Base-by-base conservation (phyloP, 2,888 invertebrate genomes). In the Acanthosepion lycidas region DNA sequence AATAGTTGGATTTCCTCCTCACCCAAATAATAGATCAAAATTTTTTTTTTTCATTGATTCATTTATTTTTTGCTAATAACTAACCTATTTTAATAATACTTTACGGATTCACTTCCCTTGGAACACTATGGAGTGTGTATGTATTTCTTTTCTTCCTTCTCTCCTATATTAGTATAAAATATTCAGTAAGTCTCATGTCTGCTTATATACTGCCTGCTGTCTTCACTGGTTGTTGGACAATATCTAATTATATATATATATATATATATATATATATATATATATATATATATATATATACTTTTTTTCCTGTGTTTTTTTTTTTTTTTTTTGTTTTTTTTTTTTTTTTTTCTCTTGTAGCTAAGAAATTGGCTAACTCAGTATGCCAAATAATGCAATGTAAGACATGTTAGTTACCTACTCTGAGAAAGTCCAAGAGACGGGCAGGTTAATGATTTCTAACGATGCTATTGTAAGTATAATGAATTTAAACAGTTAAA, bases 401-500 rank as follows among this genome's bases (percentile, higher is more conserved):
- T 78, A 78, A n/a, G n/a, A 78, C 78, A 78, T 78, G 78, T 78
- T 78, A 78, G 78, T 78, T 78, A 78, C 78, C n/a, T 78, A n/a
- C 78, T n/a, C n/a, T 78, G 78, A 78, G 78, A 78, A 78, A 78
- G 78, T 78, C 78, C 78, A 78, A 78, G 78, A 78, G 78, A 92
- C 48, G 15, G 92, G 51, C 92, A 53, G 48, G 92, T 92, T 28
- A 92, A 92, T 92, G 92, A 48, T 92, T 92, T 92, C 92, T 92
- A 92, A 92, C 48, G 92, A 53, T 53, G 92, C 92, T 92, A 92
- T 53, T 92, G 92, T 92, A 92, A 92, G 78, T 78, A 78, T 78
- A 42, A 78, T 78, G 78, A 78, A 78, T 78, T 78, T n/a, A 78
- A 78, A 78, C 78, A 78, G 78, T n/a, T 78, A 51, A 53, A 92